These are phyloP conservation scores for Hirtodrosophila cameraria DNA, from an alignment of 2,888 invertebrate species.

Conservation along the genomic window DNA sequence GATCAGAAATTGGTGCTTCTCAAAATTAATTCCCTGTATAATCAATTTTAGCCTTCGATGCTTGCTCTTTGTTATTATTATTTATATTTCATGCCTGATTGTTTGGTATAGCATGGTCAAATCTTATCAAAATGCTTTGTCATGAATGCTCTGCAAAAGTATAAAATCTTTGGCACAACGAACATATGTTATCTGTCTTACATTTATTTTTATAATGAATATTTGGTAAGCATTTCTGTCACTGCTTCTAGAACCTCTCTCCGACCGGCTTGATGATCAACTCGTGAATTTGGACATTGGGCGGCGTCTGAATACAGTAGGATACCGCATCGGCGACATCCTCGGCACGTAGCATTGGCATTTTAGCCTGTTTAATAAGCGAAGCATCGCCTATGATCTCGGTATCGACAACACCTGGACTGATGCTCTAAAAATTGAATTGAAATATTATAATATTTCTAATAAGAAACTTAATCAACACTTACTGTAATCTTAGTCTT, in stretches of 20 bases:
- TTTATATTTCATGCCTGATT: too few relatives aligned
- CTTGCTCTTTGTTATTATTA: too few relatives aligned
- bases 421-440: slow-evolving; percentile 64
- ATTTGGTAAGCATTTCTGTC: too few relatives aligned
- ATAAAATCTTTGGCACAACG: too few relatives aligned
- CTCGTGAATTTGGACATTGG: slow-evolving; percentile 72
- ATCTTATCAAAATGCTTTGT: too few relatives aligned
- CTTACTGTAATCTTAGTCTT: slow-evolving; percentile 72
- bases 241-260: slow-evolving; percentile 51
- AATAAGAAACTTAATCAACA: neutral
- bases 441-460: neutral
- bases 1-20: too few relatives aligned
- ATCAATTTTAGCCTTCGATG: too few relatives aligned
- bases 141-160: too few relatives aligned
- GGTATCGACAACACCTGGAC: slow-evolving; percentile 74
- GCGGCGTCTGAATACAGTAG: slow-evolving; percentile 77
- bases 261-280: slow-evolving; percentile 56
- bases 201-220: too few relatives aligned
- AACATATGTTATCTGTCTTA: too few relatives aligned
- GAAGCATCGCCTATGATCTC: slow-evolving; percentile 61
- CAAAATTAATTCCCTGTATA: too few relatives aligned
- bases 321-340: slow-evolving; percentile 76
- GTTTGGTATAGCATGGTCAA: too few relatives aligned
- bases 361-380: slow-evolving; percentile 14
- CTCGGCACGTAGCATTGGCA: slow-evolving; percentile 63